Evolutionary conservation across 1,140 invertebrate species (phyloP).

Genomic region (Arion vulgaris): DNA sequence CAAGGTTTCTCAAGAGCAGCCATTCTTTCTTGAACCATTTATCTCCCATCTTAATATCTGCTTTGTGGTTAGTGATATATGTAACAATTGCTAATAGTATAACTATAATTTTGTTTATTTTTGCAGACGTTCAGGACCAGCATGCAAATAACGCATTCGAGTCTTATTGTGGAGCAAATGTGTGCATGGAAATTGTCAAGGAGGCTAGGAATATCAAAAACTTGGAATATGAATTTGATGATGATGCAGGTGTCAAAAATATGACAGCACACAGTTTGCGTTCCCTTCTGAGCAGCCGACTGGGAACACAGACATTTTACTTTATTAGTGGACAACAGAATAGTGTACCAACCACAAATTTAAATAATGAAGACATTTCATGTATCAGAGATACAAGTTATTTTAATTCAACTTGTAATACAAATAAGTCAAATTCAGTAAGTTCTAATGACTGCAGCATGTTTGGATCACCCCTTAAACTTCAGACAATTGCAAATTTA

Average conservation of each 20-base stretch:
- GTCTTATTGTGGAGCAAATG: background rate
- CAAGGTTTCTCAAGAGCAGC: no score
- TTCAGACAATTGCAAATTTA: conserved; percentile 21
- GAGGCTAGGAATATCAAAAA: background rate
- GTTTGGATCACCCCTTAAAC: conserved; percentile 17
- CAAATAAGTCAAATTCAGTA: background rate
- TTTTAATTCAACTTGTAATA: background rate
- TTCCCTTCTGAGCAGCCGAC: background rate
- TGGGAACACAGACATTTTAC: background rate
- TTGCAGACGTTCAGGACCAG: background rate
- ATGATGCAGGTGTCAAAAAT: background rate
- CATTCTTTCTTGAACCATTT: no score
- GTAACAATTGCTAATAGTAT: no score
- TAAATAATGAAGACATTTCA: background rate
- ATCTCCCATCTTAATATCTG: no score
- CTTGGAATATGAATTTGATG: background rate
- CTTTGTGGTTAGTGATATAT: background rate
- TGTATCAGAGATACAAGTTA: background rate
- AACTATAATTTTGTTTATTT: background rate
- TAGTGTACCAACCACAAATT: background rate
- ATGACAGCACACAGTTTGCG: background rate
- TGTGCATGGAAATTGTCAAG: background rate
- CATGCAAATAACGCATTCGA: background rate
- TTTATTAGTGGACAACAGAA: background rate
- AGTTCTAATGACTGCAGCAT: background rate